phyloP scores from a whole-genome alignment of 2,888 invertebrate genomes.

The Apodemia zela region DNA sequence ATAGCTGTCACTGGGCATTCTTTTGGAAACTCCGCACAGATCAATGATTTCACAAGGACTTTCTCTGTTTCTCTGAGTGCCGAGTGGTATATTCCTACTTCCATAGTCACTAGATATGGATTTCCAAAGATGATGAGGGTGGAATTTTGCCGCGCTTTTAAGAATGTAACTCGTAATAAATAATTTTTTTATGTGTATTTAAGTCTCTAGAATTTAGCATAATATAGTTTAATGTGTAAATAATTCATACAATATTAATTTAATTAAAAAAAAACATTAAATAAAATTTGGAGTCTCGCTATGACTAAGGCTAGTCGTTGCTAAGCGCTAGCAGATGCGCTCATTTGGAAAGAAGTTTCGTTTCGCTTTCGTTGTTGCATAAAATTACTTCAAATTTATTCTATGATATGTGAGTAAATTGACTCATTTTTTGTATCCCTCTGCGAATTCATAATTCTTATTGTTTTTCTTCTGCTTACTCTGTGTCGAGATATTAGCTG shows the following conservation, averaged over 20 bases:
- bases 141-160: no score
- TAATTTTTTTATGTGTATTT: no score
- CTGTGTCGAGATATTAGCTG: no score
- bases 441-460: neutral
- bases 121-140: no score
- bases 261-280: neutral
- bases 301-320: neutral
- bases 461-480: neutral
- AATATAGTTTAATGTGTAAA: neutral
- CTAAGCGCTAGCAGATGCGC: constrained; percentile 18
- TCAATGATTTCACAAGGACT: no score
- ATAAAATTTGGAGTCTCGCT: constrained; percentile 19
- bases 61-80: neutral
- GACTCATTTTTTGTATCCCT: neutral
- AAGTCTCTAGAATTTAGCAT: no score
- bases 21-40: no score
- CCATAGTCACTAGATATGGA: no score
- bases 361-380: constrained; percentile 22
- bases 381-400: constrained; percentile 20
- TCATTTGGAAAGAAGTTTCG: constrained; percentile 22
- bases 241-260: neutral
- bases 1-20: no score
- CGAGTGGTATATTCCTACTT: no score
- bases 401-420: constrained; percentile 7
- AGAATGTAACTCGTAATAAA: no score